Base-by-base conservation (phyloP, 1,140 invertebrate genomes). In the Mamestra configurata region DNA sequence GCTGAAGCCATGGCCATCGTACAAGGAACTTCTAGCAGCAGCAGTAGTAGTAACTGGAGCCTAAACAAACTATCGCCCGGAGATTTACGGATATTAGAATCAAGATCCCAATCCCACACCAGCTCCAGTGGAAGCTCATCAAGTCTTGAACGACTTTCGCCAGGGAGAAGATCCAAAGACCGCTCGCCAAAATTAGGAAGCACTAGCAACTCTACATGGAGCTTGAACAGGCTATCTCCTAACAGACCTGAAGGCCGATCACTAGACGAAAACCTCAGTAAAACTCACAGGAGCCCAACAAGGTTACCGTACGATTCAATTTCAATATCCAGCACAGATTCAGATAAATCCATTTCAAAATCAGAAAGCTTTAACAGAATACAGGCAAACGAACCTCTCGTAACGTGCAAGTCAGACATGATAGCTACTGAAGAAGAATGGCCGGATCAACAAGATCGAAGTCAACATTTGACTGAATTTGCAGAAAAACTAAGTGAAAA, bases 401-500 rank as follows among this genome's bases (percentile, higher is more conserved):
- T 95, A 27, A 95, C 94, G 0, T 95, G 95, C 79, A 95, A 95
- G 81, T 95, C 95, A 6, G 95, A 95, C 70, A 95, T 95, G 88
- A 75, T 95, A 24, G 84, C 88, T 37, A 95, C 93, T 82, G 93
- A 94, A 80, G 96, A 96, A 35, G 95, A 96, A 24, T 95, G 94
- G 81, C 92, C 93, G 0, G 97, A 96, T 82, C 96, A 97, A 86
- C 96, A 97, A 87, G 96, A 97, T 79, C 96, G 96, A 70, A 94
- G 95, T 77, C 96, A 96, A 82, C 96, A 98, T 88, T 93, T 98
- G 53, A 97, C 96, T 2, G 97, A 97, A 83, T 98, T 98, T 82
- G 97, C 97, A 0, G 97, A 98, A 86, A 97, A 97, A 87, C 89
- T 97, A 4, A 96, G 95, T 71, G 97, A 97, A 85, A 97, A 97